Evolutionary conservation across 2,888 invertebrate genomes (phyloP).

Genomic region (Lordiphosa fenestrarum): DNA sequence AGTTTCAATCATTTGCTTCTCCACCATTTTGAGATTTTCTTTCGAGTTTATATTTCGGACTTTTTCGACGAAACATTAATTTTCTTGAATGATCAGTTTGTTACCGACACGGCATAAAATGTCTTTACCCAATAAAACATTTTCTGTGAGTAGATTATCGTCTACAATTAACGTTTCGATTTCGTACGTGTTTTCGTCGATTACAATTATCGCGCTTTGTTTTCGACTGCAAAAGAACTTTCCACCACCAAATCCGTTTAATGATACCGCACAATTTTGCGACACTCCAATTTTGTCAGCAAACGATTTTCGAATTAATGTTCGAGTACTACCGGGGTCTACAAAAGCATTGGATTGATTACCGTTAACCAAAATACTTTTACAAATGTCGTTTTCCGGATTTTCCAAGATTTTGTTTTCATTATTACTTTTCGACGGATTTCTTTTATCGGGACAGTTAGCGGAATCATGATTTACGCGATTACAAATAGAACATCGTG

Average conservation of each 20-base stretch:
- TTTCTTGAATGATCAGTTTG: too few species aligned
- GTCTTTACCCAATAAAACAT: constrained; percentile 1
- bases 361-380: too few species aligned
- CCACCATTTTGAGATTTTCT: background rate
- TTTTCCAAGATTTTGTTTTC: background rate
- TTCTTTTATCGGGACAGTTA: background rate
- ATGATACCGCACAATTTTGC: background rate
- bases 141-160: background rate
- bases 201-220: background rate
- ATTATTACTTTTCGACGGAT: background rate
- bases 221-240: background rate
- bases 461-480: background rate
- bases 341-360: too few species aligned
- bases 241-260: background rate
- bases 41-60: background rate
- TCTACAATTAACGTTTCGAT: background rate
- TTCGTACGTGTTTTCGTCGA: too few species aligned
- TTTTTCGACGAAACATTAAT: too few species aligned
- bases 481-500: too few species aligned
- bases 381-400: too few species aligned
- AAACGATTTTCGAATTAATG: background rate
- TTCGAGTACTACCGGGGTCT: background rate
- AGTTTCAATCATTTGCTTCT: constrained; percentile 1
- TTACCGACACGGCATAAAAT: background rate
- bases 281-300: background rate